Percentiles rank a stretch among this genome's conserved stretches.
These are phyloP conservation scores for Glyphotaelius pellucidus DNA, from an alignment of 2,888 invertebrate genomes.

Conservation along the genomic window DNA sequence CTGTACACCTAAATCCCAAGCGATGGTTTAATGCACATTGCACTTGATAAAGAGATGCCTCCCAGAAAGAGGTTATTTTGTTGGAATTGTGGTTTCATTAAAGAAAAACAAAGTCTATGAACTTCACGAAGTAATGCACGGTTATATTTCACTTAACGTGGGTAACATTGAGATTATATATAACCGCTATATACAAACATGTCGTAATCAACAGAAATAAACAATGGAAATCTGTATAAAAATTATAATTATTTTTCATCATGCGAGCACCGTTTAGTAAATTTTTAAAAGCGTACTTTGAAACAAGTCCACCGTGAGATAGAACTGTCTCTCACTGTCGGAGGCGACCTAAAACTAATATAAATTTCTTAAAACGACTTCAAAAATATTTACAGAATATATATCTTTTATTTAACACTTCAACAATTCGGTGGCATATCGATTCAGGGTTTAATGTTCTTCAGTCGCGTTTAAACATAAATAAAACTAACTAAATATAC, in stretches of 20 bases:
- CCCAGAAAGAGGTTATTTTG: neutral
- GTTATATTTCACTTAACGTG: slow-evolving; percentile 53
- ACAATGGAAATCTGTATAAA: neutral
- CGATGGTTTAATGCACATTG: neutral
- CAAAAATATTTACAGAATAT: slow-evolving; percentile 53
- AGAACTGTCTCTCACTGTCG: neutral
- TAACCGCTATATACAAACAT: neutral
- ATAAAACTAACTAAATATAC: slow-evolving; percentile 26
- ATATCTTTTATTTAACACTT: slow-evolving; percentile 54
- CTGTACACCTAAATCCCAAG: neutral
- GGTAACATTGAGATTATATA: slow-evolving; percentile 59
- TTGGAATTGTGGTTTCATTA: neutral
- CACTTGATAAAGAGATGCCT: neutral
- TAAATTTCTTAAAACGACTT: slow-evolving; percentile 44
- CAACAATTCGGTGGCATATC: slow-evolving; percentile 62
- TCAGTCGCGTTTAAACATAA: slow-evolving; percentile 51
- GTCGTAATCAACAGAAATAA: neutral
- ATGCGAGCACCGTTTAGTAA: neutral
- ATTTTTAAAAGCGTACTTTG: neutral
- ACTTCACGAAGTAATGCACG: neutral
- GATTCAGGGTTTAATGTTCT: slow-evolving; percentile 55
- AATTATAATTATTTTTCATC: neutral
- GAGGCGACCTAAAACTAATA: slow-evolving; percentile 49
- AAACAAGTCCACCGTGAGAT: neutral
- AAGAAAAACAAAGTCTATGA: neutral